Percentiles rank a stretch among this genome's conserved stretches.
Evolutionary conservation across 2,113 vertebrate species (phyloP).

Genomic region (Spilogale gracilis): DNA sequence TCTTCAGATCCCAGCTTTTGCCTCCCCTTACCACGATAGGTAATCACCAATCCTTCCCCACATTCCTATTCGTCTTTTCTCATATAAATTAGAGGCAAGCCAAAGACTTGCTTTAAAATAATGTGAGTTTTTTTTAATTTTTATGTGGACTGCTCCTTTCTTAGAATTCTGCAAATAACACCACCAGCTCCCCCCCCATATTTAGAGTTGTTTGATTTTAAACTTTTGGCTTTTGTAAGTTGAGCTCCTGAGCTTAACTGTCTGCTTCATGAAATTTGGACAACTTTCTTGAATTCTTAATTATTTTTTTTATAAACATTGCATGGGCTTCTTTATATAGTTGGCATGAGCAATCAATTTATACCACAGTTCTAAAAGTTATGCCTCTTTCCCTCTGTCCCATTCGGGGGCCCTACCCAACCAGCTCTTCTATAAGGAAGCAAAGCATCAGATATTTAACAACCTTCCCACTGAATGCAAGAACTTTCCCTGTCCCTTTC

Average conservation of each 20-base stretch:
- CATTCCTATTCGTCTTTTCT: neutral
- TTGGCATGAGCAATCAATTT: neutral
- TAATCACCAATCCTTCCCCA: too few relatives aligned
- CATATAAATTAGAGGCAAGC: neutral
- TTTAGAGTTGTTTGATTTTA: conserved; percentile 19
- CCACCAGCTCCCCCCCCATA: neutral
- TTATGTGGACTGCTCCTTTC: neutral
- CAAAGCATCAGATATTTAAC: neutral
- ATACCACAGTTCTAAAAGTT: neutral
- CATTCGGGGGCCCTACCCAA: neutral
- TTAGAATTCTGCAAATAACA: neutral
- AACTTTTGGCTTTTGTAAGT: conserved; percentile 46
- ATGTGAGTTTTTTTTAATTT: neutral
- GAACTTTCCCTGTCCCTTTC: neutral
- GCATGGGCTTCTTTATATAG: neutral
- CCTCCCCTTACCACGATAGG: neutral
- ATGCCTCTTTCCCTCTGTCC: neutral
- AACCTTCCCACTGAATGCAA: neutral
- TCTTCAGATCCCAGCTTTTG: neutral
- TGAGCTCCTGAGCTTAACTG: neutral
- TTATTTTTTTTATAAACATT: conserved; percentile 25
- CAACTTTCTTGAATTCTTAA: conserved; percentile 36
- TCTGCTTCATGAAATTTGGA: neutral
- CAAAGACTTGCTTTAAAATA: neutral
- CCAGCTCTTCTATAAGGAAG: neutral